Conservation (phyloP, 2,888 invertebrate genomes). For the Oasisia sp. region DNA sequence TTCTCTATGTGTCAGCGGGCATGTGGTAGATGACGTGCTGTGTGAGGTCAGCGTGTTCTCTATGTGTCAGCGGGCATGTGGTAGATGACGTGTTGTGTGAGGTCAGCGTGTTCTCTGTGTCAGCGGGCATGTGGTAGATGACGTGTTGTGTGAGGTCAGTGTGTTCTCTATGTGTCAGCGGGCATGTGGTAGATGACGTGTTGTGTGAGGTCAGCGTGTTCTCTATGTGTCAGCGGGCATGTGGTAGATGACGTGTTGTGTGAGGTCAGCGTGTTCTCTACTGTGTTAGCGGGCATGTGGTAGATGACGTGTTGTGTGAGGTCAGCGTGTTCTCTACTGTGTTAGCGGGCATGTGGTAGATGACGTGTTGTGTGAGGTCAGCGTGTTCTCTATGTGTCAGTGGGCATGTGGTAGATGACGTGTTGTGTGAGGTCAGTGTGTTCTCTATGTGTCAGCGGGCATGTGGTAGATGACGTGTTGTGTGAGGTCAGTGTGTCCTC, state of each 20-base stretch:
- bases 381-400: not conserved
- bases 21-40: too few relatives aligned
- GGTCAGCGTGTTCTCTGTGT: too few relatives aligned
- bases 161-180: too few relatives aligned
- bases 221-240: not conserved
- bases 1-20: too few relatives aligned
- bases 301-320: constrained; percentile 46
- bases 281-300: constrained; percentile 47
- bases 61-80: too few relatives aligned
- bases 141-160: too few relatives aligned
- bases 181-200: too few relatives aligned
- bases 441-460: not conserved
- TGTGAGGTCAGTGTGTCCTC: not conserved
- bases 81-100: too few relatives aligned
- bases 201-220: not conserved
- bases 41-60: too few relatives aligned
- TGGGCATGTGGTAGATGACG: not conserved
- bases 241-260: not conserved
- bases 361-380: too few relatives aligned
- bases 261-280: constrained; percentile 17
- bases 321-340: constrained; percentile 59
- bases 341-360: too few relatives aligned
- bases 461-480: not conserved
- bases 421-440: not conserved
- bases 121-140: too few relatives aligned